Evolutionary conservation across 1,140 invertebrate species (phyloP), one percentile per base, ranked within the genome.

Genomic region (Drosophila insularis): DNA sequence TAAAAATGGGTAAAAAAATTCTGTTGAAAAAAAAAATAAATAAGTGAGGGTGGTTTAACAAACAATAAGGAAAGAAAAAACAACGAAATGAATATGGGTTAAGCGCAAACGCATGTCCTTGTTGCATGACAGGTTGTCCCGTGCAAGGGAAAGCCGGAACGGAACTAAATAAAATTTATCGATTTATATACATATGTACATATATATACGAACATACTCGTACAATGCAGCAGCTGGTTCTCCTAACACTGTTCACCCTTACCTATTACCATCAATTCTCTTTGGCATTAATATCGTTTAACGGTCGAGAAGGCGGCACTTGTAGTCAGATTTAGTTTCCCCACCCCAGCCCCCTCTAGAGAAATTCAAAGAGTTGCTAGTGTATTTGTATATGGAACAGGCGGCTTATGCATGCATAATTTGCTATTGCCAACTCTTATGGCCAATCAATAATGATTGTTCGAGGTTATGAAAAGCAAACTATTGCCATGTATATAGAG

Each of bases 111-210:
- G 81, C 74, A 74, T 86, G 78, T 87, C 81, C 81, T 60, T 63
- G 71, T 39, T 53, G 62, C 60, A 70, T 67, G 69, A 85, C 73
- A 71, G 60, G 46, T 32, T 72, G 43, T 50, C 32, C 32, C 17
- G 43, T 21, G 8, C 11, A 50, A 27, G 68, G 80, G 68, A 69
- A 63, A 63, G 50, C 62, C 46, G 19, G 39, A 74, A 70, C 82
- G 81, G 79, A 86, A 87, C 82, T 81, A 66, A 79, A 86, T 82
- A 79, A 86, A 86, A 82, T 86, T 87, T 86, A 86, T 86, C 82
- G 81, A 86, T 86, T 87, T 71, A 77, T 71, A 58, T 65, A 61
- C 54, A 68, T 13, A n/a, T n/a, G n/a, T n/a, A n/a, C n/a, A n/a
- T n/a, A n/a, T n/a, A 23, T 23, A 23, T 23, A 23, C 27, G 27